Conservation (phyloP, 2,888 invertebrate genomes). For the Lasioglossum morio region DNA sequence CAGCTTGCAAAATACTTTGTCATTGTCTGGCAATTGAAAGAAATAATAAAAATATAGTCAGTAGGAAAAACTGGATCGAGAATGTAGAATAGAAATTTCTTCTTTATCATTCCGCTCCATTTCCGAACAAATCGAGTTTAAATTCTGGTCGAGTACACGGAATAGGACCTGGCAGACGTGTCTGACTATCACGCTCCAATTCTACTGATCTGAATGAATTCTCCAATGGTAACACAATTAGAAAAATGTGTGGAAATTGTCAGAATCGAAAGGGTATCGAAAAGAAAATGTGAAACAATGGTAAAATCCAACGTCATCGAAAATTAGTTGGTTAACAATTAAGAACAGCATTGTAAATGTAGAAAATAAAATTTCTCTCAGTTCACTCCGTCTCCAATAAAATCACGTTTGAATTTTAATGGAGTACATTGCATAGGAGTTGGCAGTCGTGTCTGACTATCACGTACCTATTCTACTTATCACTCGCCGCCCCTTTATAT, state of each 20-base stretch:
- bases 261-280: background rate
- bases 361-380: background rate
- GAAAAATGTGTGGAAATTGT: background rate
- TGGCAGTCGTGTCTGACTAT: background rate
- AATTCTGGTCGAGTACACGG: background rate
- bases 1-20: background rate
- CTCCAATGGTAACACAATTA: background rate
- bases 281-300: background rate
- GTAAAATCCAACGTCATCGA: background rate
- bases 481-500: background rate
- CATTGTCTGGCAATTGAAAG: background rate
- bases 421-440: background rate
- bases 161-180: background rate
- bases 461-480: background rate
- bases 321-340: background rate
- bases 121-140: background rate
- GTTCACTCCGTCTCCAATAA: background rate
- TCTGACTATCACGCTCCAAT: background rate
- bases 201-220: background rate
- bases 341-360: background rate
- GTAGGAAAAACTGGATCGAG: background rate
- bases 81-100: slow-evolving; percentile 1
- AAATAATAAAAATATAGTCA: background rate
- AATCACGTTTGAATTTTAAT: background rate
- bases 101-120: background rate